Conservation (phyloP, 2,888 invertebrate species). For the Ornithoptera alexandrae region DNA sequence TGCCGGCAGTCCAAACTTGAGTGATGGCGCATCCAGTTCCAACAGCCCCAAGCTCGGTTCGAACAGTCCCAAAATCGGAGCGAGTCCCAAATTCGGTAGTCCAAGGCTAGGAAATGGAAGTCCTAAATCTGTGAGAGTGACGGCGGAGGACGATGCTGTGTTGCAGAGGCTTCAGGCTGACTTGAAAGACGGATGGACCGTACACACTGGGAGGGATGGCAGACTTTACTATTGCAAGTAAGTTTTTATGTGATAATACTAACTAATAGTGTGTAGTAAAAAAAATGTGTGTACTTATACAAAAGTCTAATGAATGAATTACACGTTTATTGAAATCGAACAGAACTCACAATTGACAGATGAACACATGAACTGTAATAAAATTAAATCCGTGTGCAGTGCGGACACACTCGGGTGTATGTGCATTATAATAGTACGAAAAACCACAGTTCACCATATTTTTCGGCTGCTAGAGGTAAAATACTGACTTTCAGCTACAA, state of each 20-base stretch:
- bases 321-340: too few relatives aligned
- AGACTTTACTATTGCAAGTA: slow-evolving; percentile 95
- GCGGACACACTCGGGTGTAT: too few relatives aligned
- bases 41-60: slow-evolving; percentile 53
- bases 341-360: too few relatives aligned
- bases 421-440: too few relatives aligned
- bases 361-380: too few relatives aligned
- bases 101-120: slow-evolving; percentile 72
- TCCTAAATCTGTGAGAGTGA: slow-evolving; percentile 50
- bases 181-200: slow-evolving; percentile 87
- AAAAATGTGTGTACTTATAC: too few relatives aligned
- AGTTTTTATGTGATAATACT: slow-evolving; percentile 57
- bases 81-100: slow-evolving; percentile 65
- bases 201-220: slow-evolving; percentile 88
- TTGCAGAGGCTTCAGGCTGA: slow-evolving; percentile 80
- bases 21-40: slow-evolving; percentile 57
- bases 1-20: slow-evolving; percentile 57
- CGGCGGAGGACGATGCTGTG: slow-evolving; percentile 65
- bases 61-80: slow-evolving; percentile 55
- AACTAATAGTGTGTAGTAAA: too few relatives aligned
- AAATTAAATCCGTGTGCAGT: too few relatives aligned
- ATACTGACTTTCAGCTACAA: too few relatives aligned
- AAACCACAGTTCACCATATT: too few relatives aligned
- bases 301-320: too few relatives aligned
- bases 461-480: too few relatives aligned